These are phyloP conservation scores for Notodonta dromedarius DNA, from an alignment of 2,888 invertebrate species.

Conservation along the genomic window DNA sequence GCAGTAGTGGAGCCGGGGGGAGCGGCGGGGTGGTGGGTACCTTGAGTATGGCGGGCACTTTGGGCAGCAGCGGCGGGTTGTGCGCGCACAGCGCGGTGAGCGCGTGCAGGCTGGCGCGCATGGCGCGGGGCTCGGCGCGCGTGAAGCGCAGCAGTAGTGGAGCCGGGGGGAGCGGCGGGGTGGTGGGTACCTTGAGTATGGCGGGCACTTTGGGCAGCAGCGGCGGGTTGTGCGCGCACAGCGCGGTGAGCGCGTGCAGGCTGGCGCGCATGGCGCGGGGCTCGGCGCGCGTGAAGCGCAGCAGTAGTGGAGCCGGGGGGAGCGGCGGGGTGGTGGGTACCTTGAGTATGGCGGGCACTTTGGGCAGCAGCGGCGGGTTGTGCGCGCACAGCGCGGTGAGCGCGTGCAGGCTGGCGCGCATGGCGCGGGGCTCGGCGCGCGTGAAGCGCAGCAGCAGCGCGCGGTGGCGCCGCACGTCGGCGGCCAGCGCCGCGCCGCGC, in stretches of 20 bases:
- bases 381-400: slow-evolving; percentile 96
- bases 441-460: slow-evolving; percentile 91
- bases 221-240: slow-evolving; percentile 91
- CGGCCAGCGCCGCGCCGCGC: slow-evolving; percentile 86
- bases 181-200: slow-evolving; percentile 90
- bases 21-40: too few relatives aligned
- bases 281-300: slow-evolving; percentile 88
- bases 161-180: too few relatives aligned
- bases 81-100: slow-evolving; percentile 96
- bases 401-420: slow-evolving; percentile 96
- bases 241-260: slow-evolving; percentile 97
- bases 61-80: slow-evolving; percentile 92
- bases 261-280: slow-evolving; percentile 95
- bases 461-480: slow-evolving; percentile 91
- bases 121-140: slow-evolving; percentile 91
- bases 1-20: slow-evolving; percentile 90
- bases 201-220: slow-evolving; percentile 95
- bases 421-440: slow-evolving; percentile 91
- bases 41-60: slow-evolving; percentile 95
- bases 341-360: slow-evolving; percentile 95
- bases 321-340: too few relatives aligned
- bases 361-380: slow-evolving; percentile 92
- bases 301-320: too few relatives aligned
- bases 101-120: slow-evolving; percentile 96
- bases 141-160: slow-evolving; percentile 92